These are phyloP conservation scores for Rhinopomastus cyanomelas DNA, from an alignment of 2,113 vertebrate species.

Conservation along the genomic window DNA sequence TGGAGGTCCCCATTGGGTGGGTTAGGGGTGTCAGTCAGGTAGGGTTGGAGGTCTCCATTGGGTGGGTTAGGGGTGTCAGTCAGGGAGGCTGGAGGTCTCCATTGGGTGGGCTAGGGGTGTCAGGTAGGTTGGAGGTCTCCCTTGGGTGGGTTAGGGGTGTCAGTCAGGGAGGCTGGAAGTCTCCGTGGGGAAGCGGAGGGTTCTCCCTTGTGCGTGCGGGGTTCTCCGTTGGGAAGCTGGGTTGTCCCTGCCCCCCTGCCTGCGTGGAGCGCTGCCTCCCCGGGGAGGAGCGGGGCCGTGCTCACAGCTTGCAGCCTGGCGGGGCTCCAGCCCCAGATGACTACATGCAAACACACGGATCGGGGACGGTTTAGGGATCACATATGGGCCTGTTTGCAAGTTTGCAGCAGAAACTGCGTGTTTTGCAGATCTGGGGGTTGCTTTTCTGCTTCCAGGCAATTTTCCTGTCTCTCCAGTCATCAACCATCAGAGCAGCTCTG, in stretches of 20 bases:
- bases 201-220: neutral
- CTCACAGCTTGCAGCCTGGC: constrained; percentile 30
- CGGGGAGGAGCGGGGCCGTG: constrained; percentile 4
- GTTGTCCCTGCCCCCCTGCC: neutral
- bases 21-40: no score
- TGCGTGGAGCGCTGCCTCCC: neutral
- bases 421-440: constrained; percentile 41
- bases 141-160: neutral
- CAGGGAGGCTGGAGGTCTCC: no score
- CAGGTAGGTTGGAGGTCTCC: neutral
- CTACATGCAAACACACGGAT: constrained; percentile 49
- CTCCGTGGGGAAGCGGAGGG: neutral
- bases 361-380: constrained; percentile 48
- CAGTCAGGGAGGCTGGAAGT: no score
- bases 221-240: neutral
- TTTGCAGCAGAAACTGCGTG: constrained; percentile 45
- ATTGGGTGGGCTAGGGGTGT: no score
- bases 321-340: constrained; percentile 33
- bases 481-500: neutral
- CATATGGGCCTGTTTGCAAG: constrained; percentile 66
- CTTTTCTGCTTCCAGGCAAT: constrained; percentile 36
- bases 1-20: no score
- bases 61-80: no score
- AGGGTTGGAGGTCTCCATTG: no score
- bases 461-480: neutral